phyloP scores from a whole-genome alignment of 92 coral and sea anemone genomes.

The Porites cylindrica region DNA sequence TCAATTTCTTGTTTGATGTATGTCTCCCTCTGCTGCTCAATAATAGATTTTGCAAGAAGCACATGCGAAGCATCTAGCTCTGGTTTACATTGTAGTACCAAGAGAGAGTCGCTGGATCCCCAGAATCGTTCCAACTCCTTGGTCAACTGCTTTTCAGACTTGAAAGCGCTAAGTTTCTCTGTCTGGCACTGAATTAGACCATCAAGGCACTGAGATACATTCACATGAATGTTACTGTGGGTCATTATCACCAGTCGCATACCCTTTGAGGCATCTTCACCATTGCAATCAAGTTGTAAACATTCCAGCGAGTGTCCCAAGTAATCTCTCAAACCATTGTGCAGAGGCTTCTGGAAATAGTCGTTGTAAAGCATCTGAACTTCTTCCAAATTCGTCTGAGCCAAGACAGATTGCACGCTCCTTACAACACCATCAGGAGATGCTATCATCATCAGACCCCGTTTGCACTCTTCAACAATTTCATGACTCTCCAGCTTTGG shows the following conservation, averaged over 20 bases:
- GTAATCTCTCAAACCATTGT: constrained; percentile 76
- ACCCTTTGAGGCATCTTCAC: constrained; percentile 43
- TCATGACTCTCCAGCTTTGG: constrained; percentile 40
- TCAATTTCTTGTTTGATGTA: constrained; percentile 42
- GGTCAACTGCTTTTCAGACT: constrained; percentile 93
- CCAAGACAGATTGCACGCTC: constrained; percentile 62
- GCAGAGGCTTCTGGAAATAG: constrained; percentile 82
- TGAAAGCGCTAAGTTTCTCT: constrained; percentile 91
- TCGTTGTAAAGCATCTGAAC: constrained; percentile 57
- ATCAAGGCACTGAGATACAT: constrained; percentile 75
- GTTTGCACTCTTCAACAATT: constrained; percentile 77
- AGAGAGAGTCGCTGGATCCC: constrained; percentile 68
- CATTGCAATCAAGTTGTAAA: constrained; percentile 11
- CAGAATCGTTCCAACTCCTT: constrained; percentile 84
- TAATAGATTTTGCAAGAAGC: constrained; percentile 90
- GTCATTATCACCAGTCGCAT: constrained; percentile 85
- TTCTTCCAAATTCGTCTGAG: constrained; percentile 57
- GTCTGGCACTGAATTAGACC: constrained; percentile 72
- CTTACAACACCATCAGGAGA: constrained; percentile 95
- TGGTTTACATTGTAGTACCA: constrained; percentile 92
- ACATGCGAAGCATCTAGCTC: constrained; percentile 93
- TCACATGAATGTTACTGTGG: constrained; percentile 70
- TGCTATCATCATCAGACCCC: constrained; percentile 87
- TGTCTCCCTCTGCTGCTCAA: constrained; percentile 83
- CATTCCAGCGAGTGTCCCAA: constrained; percentile 43